These are phyloP conservation scores for Tetropium fuscum DNA, from an alignment of 2,888 invertebrate species.

Conservation along the genomic window DNA sequence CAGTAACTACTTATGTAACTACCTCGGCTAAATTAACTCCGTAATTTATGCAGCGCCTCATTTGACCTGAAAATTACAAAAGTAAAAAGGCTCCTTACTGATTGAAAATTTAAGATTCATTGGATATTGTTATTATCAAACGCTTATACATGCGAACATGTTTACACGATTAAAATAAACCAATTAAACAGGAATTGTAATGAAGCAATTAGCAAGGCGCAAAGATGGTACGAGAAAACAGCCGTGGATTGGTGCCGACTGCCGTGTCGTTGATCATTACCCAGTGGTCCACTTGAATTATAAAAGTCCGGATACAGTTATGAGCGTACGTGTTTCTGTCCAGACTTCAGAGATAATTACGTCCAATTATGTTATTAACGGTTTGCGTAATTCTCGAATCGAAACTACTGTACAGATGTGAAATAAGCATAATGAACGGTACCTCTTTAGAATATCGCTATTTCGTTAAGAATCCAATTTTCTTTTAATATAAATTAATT, in stretches of 20 bases:
- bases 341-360: no score
- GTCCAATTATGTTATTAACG: no score
- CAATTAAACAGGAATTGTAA: conserved; percentile 27
- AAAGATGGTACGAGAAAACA: conserved; percentile 15
- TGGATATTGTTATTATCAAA: conserved; percentile 16
- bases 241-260: conserved; percentile 6
- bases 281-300: not conserved
- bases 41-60: conserved; percentile 16
- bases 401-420: no score
- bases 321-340: not conserved
- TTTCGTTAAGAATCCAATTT: no score
- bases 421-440: no score
- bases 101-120: conserved; percentile 24
- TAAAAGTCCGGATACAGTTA: not conserved
- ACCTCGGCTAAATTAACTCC: conserved; percentile 7
- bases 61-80: not conserved
- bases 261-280: conserved; percentile 1
- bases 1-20: conserved; percentile 12
- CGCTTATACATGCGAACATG: conserved; percentile 18
- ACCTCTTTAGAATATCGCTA: no score
- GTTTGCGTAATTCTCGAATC: no score
- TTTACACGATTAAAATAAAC: conserved; percentile 26
- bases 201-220: conserved; percentile 29
- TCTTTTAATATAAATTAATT: no score
- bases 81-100: not conserved